A percentile compares a stretch with the other conserved stretches of the same genome.
Evolutionary conservation across 53 echinoderm and acorn worm species (phyloP).

Genomic region (Apostichopus leukothele): DNA sequence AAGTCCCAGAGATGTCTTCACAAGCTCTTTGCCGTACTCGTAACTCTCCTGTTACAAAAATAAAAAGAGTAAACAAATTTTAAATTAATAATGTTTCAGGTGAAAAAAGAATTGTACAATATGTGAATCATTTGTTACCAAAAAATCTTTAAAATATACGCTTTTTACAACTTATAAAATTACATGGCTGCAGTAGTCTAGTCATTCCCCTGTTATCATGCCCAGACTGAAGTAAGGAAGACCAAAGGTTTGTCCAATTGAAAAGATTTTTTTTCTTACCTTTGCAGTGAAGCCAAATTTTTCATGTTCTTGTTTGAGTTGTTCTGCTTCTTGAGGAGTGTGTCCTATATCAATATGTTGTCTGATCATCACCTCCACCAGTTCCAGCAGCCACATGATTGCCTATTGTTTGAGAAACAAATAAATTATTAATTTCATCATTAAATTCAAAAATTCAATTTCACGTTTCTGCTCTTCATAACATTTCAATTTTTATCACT

Average conservation of each 20-base stretch:
- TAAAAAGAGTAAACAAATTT: not conserved
- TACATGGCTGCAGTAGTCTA: no score
- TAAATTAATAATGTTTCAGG: no score
- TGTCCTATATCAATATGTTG: conserved; percentile 80
- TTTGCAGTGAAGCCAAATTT: conserved; percentile 89
- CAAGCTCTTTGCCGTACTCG: conserved; percentile 83
- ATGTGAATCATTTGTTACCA: no score
- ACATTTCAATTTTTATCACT: no score
- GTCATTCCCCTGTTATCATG: no score
- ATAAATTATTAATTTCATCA: not conserved
- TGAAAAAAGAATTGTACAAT: no score
- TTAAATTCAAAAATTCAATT: no score
- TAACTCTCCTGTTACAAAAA: conserved; percentile 74
- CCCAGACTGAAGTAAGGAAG: no score
- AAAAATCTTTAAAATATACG: no score
- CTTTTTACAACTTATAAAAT: no score
- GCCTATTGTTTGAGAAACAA: conserved; percentile 56
- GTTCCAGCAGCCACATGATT: conserved; percentile 85
- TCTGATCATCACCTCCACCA: conserved; percentile 77
- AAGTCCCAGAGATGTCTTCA: conserved; percentile 81
- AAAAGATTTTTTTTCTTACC: conserved; percentile 49
- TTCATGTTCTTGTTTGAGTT: conserved; percentile 73
- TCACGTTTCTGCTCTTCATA: no score
- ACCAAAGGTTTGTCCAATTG: no score
- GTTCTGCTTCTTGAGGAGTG: conserved; percentile 75